A percentile compares a stretch with the other conserved stretches of the same genome.
Conservation (phyloP, 2,113 vertebrate genomes). For the Cygnus buccinator region DNA sequence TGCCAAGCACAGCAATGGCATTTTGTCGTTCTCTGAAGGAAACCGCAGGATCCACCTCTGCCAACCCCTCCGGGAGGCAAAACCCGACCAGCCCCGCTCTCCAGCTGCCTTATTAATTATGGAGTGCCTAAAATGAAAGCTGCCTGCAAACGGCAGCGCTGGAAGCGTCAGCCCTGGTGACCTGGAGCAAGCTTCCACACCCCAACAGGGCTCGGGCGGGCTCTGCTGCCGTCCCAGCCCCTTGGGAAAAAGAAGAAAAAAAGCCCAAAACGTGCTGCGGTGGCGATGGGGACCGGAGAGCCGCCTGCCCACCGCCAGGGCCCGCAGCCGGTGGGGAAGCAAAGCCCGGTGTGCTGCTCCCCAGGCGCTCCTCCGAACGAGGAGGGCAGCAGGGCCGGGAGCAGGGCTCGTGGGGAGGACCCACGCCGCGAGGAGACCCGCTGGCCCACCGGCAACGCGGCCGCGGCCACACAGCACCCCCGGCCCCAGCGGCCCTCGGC, state of each 20-base stretch:
- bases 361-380: too few species aligned
- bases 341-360: too few species aligned
- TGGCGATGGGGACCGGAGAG: too few species aligned
- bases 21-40: accelerated
- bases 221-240: background rate
- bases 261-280: background rate
- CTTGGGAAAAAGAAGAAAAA: background rate
- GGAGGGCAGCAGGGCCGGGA: too few species aligned
- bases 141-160: background rate
- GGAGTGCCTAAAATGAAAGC: background rate
- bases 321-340: too few species aligned
- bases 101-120: background rate
- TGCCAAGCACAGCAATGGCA: background rate
- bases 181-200: background rate
- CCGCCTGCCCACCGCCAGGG: too few species aligned
- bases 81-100: background rate
- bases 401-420: too few species aligned
- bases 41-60: background rate
- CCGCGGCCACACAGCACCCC: too few species aligned
- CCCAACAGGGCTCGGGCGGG: background rate
- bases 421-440: too few species aligned
- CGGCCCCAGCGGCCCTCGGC: too few species aligned
- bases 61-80: background rate
- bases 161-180: background rate
- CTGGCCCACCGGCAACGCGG: too few species aligned